These are phyloP conservation scores for Fistularia tabacaria DNA, from an alignment of 2,797 vertebrate species.

Conservation along the genomic window DNA sequence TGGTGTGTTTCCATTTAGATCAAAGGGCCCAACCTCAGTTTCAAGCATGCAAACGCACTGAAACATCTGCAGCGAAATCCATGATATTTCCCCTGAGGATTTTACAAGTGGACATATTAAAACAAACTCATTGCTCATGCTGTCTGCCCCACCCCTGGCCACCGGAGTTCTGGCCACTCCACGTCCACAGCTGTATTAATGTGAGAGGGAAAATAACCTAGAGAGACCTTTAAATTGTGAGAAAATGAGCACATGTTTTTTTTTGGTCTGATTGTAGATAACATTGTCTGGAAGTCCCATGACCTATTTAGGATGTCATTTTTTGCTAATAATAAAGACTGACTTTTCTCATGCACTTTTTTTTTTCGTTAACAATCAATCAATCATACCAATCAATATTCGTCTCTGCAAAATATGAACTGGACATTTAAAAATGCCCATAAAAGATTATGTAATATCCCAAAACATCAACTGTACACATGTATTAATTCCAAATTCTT, in stretches of 20 bases:
- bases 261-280: neutral
- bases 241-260: conserved; percentile 23
- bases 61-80: conserved; percentile 72
- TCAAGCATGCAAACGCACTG: conserved; percentile 61
- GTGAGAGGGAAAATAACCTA: conserved; percentile 38
- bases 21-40: conserved; percentile 71
- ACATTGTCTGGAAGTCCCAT: neutral
- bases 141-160: conserved; percentile 58
- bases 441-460: too few relatives aligned
- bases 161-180: conserved; percentile 50
- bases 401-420: too few relatives aligned
- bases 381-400: too few relatives aligned
- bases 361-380: too few relatives aligned
- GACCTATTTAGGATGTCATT: conserved; percentile 11
- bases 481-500: too few relatives aligned
- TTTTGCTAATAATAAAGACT: too few relatives aligned
- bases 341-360: too few relatives aligned
- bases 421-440: too few relatives aligned
- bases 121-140: conserved; percentile 55
- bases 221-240: conserved; percentile 32
- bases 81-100: conserved; percentile 57
- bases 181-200: conserved; percentile 52
- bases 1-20: conserved; percentile 67
- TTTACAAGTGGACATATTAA: conserved; percentile 61
- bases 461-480: too few relatives aligned